Conservation (phyloP, 1,140 invertebrate genomes). For the Melanaphis sacchari region DNA sequence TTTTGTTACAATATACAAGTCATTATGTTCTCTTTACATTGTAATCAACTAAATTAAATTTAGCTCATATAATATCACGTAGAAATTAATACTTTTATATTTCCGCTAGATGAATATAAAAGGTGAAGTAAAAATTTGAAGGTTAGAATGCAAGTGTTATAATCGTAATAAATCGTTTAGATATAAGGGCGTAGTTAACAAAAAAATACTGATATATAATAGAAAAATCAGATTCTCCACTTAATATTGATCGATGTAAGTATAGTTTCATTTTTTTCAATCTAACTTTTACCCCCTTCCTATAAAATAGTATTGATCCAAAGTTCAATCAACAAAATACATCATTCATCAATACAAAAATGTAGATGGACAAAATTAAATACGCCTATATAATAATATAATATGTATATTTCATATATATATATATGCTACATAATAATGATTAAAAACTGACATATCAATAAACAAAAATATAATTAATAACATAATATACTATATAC, state of each 20-base stretch:
- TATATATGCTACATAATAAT: too few species aligned
- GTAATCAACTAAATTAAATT: background rate
- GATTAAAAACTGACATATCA: background rate
- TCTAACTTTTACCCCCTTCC: background rate
- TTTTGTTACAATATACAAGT: background rate
- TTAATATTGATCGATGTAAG: background rate
- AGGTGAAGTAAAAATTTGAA: background rate
- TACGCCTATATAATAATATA: background rate
- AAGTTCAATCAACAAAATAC: background rate
- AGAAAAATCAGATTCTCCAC: background rate
- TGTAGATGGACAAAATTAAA: background rate
- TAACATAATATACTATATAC: background rate
- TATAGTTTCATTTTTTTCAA: constrained; percentile 6
- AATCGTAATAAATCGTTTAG: background rate
- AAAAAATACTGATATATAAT: background rate
- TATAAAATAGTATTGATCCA: background rate
- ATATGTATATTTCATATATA: too few species aligned
- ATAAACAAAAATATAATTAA: background rate
- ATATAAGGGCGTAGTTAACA: background rate
- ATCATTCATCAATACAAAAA: background rate
- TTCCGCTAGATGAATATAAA: background rate
- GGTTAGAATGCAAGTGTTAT: background rate
- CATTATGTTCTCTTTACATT: background rate
- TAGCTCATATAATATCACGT: background rate
- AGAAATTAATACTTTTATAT: background rate